Evolutionary conservation across 2,888 invertebrate species (phyloP), one percentile per base, ranked within the genome.

Genomic region (Microctonus hyperodae): DNA sequence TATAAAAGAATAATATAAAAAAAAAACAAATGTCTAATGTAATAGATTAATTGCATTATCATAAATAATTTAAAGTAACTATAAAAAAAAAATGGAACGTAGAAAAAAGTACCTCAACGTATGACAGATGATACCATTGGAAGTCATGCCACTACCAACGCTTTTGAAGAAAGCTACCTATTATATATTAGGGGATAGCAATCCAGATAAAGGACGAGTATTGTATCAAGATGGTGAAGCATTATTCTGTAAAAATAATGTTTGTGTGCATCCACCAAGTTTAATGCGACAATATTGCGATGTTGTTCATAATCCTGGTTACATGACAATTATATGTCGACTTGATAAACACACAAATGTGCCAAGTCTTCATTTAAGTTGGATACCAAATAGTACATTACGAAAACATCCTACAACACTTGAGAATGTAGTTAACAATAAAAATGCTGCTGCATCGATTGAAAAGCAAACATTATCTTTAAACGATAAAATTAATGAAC

Each of bases 221-320:
- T 73, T 83, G 66, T 93, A 92, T 80, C 91, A 92, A 81, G 93
- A 94, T 84, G 94, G 94, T 79, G 94, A 94, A 86, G 90, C 93
- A 69, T 86, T 94, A 59, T 94, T 93, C 84, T 94, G 94, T 85
- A 98, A 97, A 86, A 98, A 98, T 84, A 97, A 98, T 85, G 96
- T 98, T 37, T 98, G 97, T 84, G 97, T 98, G 55, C 97, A 98
- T 86, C 96, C 97, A 6, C 95, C 96, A 57, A 92, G 93, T 0
- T 88, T 93, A 69, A 89, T 93, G 61, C 88, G 95, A 58, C 92
- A 92, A 75, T 92, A 93, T 76, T 89, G 92, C 63, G 95, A 96
- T 74, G 90, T 93, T 33, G 87, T 94, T 0, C 97, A 97, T 80
- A 93, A 95, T 85, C 97, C 97, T 1, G 97, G 92, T 0, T 98